Percentiles rank a stretch among this genome's conserved stretches.
Conservation (phyloP, 2,113 vertebrate species). For the Bombycilla garrulus region DNA sequence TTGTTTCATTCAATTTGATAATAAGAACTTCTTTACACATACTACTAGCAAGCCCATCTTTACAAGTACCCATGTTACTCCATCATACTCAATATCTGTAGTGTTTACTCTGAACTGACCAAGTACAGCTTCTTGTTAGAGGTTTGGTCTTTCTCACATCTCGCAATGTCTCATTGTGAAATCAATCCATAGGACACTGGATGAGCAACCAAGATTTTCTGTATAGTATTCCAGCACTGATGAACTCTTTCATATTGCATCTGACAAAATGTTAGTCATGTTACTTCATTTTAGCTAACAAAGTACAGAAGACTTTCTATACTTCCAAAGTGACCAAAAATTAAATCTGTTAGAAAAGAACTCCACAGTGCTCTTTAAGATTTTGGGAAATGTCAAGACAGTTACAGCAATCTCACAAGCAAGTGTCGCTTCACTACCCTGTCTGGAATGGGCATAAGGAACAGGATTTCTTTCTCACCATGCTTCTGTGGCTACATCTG, state of each 20-base stretch:
- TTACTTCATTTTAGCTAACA: not conserved
- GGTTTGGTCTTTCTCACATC: not conserved
- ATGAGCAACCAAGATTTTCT: not conserved
- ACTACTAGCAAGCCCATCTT: not conserved
- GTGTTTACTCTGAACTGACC: not conserved
- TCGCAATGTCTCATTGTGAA: not conserved
- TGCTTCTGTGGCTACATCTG: not conserved
- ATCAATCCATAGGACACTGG: not conserved
- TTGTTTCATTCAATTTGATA: not conserved
- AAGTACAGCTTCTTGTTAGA: rapidly evolving
- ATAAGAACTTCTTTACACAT: not conserved
- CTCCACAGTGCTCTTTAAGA: not conserved
- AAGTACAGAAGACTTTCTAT: not conserved
- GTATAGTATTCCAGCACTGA: not conserved
- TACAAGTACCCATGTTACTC: not conserved
- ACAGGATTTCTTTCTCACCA: not conserved
- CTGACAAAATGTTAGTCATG: not conserved
- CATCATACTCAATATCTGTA: rapidly evolving
- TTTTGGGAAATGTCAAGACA: not conserved
- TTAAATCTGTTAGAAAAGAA: not conserved
- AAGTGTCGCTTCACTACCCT: not conserved
- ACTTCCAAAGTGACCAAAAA: not conserved
- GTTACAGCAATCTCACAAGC: not conserved
- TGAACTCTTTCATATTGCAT: not conserved
- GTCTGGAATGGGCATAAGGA: not conserved